A percentile compares a stretch with the other conserved stretches of the same genome.
Evolutionary conservation across 2,888 invertebrate genomes (phyloP).

Genomic region (Biston betularia): DNA sequence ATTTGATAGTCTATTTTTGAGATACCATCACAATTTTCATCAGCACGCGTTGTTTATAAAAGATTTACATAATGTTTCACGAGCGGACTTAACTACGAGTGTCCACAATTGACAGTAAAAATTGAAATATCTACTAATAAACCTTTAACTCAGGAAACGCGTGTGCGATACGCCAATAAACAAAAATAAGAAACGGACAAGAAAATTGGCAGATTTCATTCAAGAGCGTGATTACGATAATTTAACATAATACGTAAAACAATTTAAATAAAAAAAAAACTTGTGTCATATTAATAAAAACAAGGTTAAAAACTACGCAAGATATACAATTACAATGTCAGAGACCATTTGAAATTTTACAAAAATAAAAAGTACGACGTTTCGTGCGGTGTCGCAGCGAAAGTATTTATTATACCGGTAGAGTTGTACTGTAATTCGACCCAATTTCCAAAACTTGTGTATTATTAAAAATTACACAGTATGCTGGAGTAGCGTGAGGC

Average conservation of each 20-base stretch:
- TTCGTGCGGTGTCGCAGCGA: slow-evolving; percentile 32
- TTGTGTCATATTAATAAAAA: slow-evolving; percentile 10
- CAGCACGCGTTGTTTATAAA: slow-evolving; percentile 5
- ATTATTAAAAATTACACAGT: slow-evolving; percentile 49
- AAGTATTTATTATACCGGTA: slow-evolving; percentile 38
- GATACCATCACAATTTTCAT: slow-evolving; percentile 4
- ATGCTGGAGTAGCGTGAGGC: slow-evolving; percentile 47
- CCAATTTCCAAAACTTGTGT: slow-evolving; percentile 41
- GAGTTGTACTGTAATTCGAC: slow-evolving; percentile 42
- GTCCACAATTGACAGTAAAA: slow-evolving; percentile 21
- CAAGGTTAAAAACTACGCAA: slow-evolving; percentile 10
- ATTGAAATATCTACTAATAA: slow-evolving; percentile 19
- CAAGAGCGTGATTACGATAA: slow-evolving; percentile 26
- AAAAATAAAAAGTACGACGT: slow-evolving; percentile 15
- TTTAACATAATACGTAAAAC: slow-evolving; percentile 26
- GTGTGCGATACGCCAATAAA: slow-evolving; percentile 19
- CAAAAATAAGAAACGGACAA: slow-evolving; percentile 19
- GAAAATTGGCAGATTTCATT: slow-evolving; percentile 31
- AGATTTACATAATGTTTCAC: neutral
- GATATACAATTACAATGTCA: slow-evolving; percentile 19
- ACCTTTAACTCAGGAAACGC: slow-evolving; percentile 25
- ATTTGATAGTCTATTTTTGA: neutral
- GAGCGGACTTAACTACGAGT: slow-evolving; percentile 3
- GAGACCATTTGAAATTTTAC: slow-evolving; percentile 24
- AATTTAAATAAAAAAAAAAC: slow-evolving; percentile 21